phyloP scores from a whole-genome alignment of 2,888 invertebrate genomes.

The Sinohyriopsis cumingii region DNA sequence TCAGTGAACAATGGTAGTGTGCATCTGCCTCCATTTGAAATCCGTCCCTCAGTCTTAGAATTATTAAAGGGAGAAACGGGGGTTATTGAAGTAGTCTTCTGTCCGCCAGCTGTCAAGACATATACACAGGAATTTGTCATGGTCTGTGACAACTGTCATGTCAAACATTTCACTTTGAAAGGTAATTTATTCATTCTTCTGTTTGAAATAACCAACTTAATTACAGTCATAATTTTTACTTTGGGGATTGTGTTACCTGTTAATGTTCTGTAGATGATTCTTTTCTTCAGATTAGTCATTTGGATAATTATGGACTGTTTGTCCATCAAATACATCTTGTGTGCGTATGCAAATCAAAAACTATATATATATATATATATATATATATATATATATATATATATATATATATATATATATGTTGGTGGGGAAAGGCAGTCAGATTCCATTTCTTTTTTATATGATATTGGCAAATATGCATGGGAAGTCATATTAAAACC shows the following conservation, averaged over 20 bases:
- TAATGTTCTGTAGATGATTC: no score
- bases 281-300: no score
- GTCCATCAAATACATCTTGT: no score
- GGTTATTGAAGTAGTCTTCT: conserved; percentile 67
- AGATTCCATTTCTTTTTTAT: no score
- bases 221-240: not conserved
- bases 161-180: conserved; percentile 63
- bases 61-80: conserved; percentile 56
- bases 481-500: no score
- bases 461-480: no score
- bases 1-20: conserved; percentile 57
- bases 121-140: conserved; percentile 65
- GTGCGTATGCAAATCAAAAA: no score
- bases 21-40: conserved; percentile 65
- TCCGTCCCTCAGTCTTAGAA: conserved; percentile 69
- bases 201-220: not conserved
- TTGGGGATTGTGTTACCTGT: not conserved
- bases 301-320: no score
- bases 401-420: no score
- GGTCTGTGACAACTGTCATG: conserved; percentile 71
- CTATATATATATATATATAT: no score
- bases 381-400: no score
- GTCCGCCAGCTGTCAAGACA: conserved; percentile 53
- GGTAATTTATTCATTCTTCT: conserved; percentile 44
- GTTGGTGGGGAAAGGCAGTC: no score